phyloP scores from a whole-genome alignment of 2,113 vertebrate species.

The Casuarius casuarius region DNA sequence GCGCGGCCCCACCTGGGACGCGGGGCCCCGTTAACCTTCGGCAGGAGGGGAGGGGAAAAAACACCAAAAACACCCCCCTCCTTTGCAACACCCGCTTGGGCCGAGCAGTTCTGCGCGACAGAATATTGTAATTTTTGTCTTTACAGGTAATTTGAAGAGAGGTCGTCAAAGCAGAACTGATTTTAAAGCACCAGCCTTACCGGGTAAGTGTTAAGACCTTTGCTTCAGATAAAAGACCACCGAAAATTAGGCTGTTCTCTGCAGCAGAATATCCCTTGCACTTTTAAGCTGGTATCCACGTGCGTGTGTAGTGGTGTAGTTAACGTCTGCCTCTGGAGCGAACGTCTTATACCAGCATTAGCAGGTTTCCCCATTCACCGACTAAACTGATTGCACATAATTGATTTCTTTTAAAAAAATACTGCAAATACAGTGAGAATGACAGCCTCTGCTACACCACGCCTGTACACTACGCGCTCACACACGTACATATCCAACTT shows the following conservation, averaged over 20 bases:
- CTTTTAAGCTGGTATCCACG: background rate
- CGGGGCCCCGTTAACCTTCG: accelerated
- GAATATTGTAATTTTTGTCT: too few species aligned
- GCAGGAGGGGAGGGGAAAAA: accelerated
- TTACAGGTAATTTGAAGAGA: background rate
- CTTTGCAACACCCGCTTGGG: background rate
- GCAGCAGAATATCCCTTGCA: background rate
- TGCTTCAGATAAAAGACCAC: background rate
- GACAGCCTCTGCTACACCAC: too few species aligned
- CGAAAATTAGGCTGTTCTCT: background rate
- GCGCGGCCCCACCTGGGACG: background rate
- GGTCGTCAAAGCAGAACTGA: background rate
- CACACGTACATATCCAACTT: too few species aligned
- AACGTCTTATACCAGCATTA: background rate
- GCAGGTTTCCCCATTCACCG: background rate
- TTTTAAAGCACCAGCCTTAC: background rate
- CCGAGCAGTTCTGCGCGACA: background rate
- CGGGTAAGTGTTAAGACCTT: background rate
- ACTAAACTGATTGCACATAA: background rate
- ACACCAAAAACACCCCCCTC: too few species aligned
- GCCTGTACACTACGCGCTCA: accelerated
- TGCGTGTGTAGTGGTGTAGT: background rate
- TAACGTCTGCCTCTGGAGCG: background rate
- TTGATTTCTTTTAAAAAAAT: background rate
- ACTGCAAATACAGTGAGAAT: background rate